phyloP scores from a whole-genome alignment of 2,797 vertebrate species.

The Oreortyx pictus region DNA sequence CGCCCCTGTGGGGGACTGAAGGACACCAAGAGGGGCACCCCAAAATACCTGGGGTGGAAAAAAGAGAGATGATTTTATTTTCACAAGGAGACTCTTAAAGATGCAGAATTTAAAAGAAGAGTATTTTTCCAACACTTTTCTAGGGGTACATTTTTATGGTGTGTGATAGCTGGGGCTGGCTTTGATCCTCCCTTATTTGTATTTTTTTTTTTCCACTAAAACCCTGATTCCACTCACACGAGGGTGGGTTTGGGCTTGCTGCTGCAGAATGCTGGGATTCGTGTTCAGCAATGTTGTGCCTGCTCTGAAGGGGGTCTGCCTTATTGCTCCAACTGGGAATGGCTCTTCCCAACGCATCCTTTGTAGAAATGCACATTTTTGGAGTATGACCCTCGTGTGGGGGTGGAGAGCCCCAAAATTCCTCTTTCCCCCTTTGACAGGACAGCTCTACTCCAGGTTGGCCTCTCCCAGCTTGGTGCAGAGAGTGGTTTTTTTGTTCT shows the following conservation, averaged over 20 bases:
- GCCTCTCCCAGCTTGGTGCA: background rate
- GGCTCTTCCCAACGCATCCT: background rate
- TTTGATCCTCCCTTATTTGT: background rate
- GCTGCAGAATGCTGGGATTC: background rate
- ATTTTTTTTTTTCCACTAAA: background rate
- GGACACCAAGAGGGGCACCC: background rate
- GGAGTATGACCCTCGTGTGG: background rate
- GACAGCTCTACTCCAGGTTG: too few species aligned
- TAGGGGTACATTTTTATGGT: constrained; percentile 2
- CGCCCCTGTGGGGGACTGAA: background rate
- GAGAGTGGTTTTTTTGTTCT: background rate
- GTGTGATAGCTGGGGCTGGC: background rate
- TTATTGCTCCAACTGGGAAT: background rate
- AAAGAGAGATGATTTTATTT: background rate
- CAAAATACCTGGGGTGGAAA: background rate
- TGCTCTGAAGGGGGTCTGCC: background rate
- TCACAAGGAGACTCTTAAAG: background rate
- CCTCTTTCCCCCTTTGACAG: background rate
- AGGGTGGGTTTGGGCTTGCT: background rate
- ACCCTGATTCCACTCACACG: background rate
- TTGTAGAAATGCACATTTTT: background rate
- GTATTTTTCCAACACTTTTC: background rate
- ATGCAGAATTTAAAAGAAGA: background rate
- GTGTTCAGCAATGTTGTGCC: background rate
- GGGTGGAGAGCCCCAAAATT: background rate